Conservation (phyloP, 2,888 invertebrate species). For the Scaptomyza caliginosa region DNA sequence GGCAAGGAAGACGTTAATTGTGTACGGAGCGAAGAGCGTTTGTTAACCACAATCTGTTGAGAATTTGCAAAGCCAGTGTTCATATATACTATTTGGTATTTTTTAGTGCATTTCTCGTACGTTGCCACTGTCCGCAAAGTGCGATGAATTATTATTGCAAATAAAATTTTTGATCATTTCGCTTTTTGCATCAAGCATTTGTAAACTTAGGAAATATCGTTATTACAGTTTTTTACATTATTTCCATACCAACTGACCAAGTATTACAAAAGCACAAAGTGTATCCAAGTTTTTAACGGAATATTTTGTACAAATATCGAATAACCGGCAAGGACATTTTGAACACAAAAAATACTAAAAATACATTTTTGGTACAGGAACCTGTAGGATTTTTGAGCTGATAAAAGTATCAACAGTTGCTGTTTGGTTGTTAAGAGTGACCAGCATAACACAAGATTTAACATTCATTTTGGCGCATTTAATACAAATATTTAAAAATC, state of each 20-base stretch:
- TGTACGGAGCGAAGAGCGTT: constrained; percentile 6
- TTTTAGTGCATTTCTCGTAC: constrained; percentile 27
- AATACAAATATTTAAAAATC: neutral
- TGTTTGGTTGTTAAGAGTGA: neutral
- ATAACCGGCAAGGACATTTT: neutral
- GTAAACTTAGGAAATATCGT: no score
- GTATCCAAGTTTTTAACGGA: neutral
- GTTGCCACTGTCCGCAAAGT: neutral
- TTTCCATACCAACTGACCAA: no score
- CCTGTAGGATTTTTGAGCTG: neutral
- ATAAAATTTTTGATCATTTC: neutral
- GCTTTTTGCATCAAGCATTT: no score
- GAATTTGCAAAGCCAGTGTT: constrained; percentile 17
- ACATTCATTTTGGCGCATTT: neutral
- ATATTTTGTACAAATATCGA: neutral
- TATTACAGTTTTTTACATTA: no score
- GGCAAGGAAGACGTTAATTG: constrained; percentile 24
- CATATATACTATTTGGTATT: constrained; percentile 10
- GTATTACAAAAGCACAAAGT: neutral
- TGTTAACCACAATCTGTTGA: constrained; percentile 15
- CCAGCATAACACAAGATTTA: constrained; percentile 1
- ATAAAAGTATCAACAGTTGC: neutral
- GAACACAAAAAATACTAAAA: neutral
- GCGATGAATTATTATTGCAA: neutral
- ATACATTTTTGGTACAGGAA: neutral